Evolutionary conservation across 2,797 vertebrate species (phyloP).

Genomic region (Melanogrammus aeglefinus): DNA sequence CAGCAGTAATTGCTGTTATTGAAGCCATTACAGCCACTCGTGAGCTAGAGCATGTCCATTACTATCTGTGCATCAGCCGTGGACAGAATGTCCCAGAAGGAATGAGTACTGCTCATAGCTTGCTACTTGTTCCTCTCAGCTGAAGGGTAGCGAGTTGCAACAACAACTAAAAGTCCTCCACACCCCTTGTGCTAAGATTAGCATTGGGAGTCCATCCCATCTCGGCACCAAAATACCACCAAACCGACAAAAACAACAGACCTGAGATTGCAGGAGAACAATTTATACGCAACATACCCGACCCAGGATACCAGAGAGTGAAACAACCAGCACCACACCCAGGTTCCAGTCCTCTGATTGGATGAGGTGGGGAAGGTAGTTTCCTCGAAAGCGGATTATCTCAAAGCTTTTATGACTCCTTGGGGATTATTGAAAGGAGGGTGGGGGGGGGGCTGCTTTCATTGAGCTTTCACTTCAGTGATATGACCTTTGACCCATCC

Average conservation of each 20-base stretch:
- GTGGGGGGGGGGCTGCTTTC: neutral
- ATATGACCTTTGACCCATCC: neutral
- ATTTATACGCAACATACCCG: neutral
- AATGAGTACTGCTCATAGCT: slow-evolving; percentile 50
- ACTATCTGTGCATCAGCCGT: slow-evolving; percentile 54
- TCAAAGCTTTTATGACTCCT: neutral
- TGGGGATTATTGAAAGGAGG: neutral
- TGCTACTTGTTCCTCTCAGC: slow-evolving; percentile 46
- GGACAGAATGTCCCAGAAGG: slow-evolving; percentile 37
- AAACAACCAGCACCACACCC: neutral
- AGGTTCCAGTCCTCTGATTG: neutral
- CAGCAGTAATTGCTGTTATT: slow-evolving; percentile 35
- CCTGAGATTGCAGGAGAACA: slow-evolving; percentile 33
- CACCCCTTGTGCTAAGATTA: slow-evolving; percentile 44
- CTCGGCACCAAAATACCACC: slow-evolving; percentile 62
- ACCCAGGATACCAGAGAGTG: neutral
- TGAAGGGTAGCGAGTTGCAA: slow-evolving; percentile 29
- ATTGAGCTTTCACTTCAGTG: neutral
- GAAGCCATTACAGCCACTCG: slow-evolving; percentile 27
- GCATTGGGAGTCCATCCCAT: slow-evolving; percentile 52
- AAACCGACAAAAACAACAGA: slow-evolving; percentile 47
- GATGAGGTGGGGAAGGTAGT: neutral
- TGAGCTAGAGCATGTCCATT: slow-evolving; percentile 19
- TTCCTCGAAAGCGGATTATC: neutral
- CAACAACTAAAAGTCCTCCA: slow-evolving; percentile 30